These are phyloP conservation scores for Steinernema feltiae DNA, from an alignment of 1,140 invertebrate species.

Conservation along the genomic window DNA sequence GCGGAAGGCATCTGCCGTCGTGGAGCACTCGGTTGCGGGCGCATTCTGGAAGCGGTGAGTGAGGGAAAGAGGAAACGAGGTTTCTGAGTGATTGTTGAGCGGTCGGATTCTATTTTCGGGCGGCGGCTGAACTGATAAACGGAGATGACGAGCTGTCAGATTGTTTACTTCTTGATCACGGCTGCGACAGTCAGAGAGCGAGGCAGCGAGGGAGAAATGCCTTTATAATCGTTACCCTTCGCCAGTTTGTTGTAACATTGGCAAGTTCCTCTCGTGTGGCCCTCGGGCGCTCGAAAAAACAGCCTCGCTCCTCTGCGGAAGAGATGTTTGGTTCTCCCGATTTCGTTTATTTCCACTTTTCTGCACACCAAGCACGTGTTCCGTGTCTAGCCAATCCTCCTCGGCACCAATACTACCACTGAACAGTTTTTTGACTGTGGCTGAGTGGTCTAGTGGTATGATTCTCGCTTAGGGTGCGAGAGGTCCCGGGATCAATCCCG, in stretches of 20 bases:
- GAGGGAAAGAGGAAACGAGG: not conserved
- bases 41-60: not conserved
- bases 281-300: not conserved
- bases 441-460: conserved; percentile 49
- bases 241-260: not conserved
- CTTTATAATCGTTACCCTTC: not conserved
- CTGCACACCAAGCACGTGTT: no score
- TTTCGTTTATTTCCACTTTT: not conserved
- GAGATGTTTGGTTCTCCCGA: not conserved
- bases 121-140: not conserved
- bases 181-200: not conserved
- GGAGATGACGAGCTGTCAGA: not conserved
- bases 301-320: not conserved
- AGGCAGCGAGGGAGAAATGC: not conserved
- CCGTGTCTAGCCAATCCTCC: no score
- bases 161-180: not conserved
- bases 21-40: not conserved
- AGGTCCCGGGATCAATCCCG: conserved; percentile 42
- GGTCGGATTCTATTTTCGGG: not conserved
- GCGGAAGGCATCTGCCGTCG: not conserved
- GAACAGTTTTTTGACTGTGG: conserved; percentile 6
- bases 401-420: no score
- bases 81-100: not conserved
- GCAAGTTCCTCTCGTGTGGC: not conserved
- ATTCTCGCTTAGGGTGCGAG: conserved; percentile 51